Conservation (phyloP, 2,113 vertebrate genomes). For the Nansenia antarctica region DNA sequence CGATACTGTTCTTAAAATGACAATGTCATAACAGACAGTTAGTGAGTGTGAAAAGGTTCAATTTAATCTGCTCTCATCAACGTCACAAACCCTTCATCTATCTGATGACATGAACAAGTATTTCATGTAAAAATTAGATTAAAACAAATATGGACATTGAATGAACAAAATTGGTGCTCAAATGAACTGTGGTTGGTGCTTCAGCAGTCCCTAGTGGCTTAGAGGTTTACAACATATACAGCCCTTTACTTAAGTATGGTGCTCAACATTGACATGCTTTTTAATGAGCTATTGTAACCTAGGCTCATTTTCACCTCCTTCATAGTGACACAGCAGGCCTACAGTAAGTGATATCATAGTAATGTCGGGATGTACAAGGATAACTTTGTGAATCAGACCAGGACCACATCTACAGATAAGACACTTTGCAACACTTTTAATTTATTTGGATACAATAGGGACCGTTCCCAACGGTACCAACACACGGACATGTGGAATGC, state of each 20-base stretch:
- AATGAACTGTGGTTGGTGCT: background rate
- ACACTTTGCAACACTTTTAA: background rate
- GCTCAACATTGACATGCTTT: background rate
- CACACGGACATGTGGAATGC: no score
- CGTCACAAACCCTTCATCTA: background rate
- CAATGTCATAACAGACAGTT: no score
- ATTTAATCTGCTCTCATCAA: background rate
- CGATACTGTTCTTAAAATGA: no score
- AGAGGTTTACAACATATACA: background rate
- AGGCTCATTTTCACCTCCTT: background rate
- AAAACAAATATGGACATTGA: background rate
- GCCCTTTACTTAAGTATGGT: background rate
- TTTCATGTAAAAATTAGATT: background rate
- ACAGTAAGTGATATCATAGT: background rate
- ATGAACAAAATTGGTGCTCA: no score
- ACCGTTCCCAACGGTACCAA: background rate
- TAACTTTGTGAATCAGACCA: background rate
- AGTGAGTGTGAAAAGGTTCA: background rate
- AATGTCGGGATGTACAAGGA: background rate
- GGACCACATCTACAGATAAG: background rate
- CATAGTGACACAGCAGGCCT: background rate
- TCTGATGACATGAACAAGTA: background rate
- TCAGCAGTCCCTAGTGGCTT: background rate
- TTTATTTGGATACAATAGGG: background rate
- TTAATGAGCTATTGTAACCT: background rate